Evolutionary conservation across 2,113 vertebrate genomes (phyloP), one percentile per base, ranked within the genome.

Genomic region (Siniperca chuatsi): DNA sequence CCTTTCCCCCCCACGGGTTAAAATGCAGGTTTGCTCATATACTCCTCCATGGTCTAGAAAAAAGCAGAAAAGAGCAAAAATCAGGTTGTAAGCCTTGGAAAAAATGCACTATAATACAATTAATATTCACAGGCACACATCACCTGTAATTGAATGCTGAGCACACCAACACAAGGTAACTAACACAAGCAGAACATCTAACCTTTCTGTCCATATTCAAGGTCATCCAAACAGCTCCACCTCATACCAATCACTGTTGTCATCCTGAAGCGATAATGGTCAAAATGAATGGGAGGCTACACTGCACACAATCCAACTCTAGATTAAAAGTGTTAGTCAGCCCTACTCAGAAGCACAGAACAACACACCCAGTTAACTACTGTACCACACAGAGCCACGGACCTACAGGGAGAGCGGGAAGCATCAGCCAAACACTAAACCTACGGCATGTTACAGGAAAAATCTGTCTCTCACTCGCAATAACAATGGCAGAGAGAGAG

Each of bases 21-120:
- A 92, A 96, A 96, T 7, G 95, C 95, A 62, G 96, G 96, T 86
- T 96, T 96, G 92, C 94, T 96, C 96, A 96, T 96, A 84, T 96
- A 96, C 86, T 96, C 95, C 81, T 96, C 96, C 96, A 96, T 94
- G 8, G 96, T 96, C 95, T 96, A 52, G 54, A 78, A 23, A 79
- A 48, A 84, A 9, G 42, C 48, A 89, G 20, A 88, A 18, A 70
- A 40, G 65, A 77, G n/a, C 4, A 72, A 4, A 75, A 40, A 69
- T 81, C 44, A 69, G 46, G 21, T 25, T 70, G 54, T 13, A 2
- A 11, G 40, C 20, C 4, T 73, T 15, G n/a, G 54, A 18, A 55
- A 73, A 69, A 37, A 57, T 6, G 5, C 29, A 61, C 33, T 29
- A 61, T 25, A 6, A 48, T 65, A 37, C 40, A 68, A 77, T 68